Conservation (phyloP, 2,888 invertebrate species). For the Prosapia bicincta region DNA sequence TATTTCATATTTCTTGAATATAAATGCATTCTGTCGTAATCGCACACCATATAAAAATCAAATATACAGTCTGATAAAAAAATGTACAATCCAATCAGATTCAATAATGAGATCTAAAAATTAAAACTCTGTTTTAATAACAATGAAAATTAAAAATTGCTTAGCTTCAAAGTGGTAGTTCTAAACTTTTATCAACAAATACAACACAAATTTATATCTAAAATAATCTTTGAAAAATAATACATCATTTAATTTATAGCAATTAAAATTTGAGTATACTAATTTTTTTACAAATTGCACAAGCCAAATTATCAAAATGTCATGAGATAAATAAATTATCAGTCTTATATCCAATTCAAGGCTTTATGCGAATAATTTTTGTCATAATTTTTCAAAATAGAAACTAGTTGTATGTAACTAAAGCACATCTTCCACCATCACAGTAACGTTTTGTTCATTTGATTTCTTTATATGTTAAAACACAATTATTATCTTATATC, state of each 20-base stretch:
- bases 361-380: not conserved
- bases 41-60: not conserved
- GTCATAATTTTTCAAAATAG: not conserved
- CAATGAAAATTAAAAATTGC: not conserved
- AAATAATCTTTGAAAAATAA: no score
- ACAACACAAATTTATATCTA: not conserved
- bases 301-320: not conserved
- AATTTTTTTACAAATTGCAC: not conserved
- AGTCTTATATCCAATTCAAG: not conserved
- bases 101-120: not conserved
- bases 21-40: not conserved
- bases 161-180: not conserved
- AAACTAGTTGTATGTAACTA: not conserved
- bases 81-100: not conserved
- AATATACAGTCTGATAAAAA: not conserved
- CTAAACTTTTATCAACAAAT: not conserved
- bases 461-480: not conserved
- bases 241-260: not conserved
- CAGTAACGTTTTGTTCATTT: not conserved
- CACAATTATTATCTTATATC: not conserved
- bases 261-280: not conserved
- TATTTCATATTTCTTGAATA: not conserved
- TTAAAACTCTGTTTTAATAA: not conserved
- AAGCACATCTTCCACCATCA: not conserved
- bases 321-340: not conserved